Base-by-base conservation (phyloP, 2,797 vertebrate genomes). In the Hyperoplus lanceolatus region DNA sequence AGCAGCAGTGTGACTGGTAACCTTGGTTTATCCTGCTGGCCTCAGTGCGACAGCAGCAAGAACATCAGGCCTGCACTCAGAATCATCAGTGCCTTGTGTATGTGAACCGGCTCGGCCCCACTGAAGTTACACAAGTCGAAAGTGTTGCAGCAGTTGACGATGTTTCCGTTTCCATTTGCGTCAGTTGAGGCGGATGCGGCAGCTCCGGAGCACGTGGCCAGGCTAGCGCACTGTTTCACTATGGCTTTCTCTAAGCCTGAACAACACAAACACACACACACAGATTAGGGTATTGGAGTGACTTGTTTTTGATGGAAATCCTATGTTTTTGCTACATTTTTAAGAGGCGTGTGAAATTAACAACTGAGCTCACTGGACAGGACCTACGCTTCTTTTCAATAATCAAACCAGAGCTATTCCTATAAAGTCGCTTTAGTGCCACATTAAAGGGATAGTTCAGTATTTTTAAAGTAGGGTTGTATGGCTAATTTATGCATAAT, bases 81-180 rank as follows among this genome's bases (percentile, higher is more conserved):
- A 0, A 77, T 59, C 75, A 94, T 85, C 15, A 94, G 75, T 4
- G 55, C 18, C 0, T 16, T 5, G 64, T 79, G 84, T 6, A 70
- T 29, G 36, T 73, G 84, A 41, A 88, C 2, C 1, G 79, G 79
- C 14, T 85, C 15, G 0, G 88, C 92, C n/a, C 81, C 78, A 4
- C 84, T 92, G 68, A 71, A 77, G 89, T 94, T 95, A 45, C 95
- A 95, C 60, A 92, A 42, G 80, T 87, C 51, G 18, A 2, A 85
- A 57, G 36, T 71, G 15, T n/a, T 88, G 83, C 94, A 95, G 85
- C 94, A 95, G 71, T n/a, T 63, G 9, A 94, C 57, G 0, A 12
- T 12, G 81, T 88, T 93, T 13, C 93, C 93, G 3, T 93, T 84
- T 21, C 94, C 92, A 0, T 68, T 36, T 0, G 9, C 2, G 68